Percentiles rank a stretch among this genome's conserved stretches.
Conservation (phyloP, 2,797 vertebrate genomes). For the Phylloscopus collybita region DNA sequence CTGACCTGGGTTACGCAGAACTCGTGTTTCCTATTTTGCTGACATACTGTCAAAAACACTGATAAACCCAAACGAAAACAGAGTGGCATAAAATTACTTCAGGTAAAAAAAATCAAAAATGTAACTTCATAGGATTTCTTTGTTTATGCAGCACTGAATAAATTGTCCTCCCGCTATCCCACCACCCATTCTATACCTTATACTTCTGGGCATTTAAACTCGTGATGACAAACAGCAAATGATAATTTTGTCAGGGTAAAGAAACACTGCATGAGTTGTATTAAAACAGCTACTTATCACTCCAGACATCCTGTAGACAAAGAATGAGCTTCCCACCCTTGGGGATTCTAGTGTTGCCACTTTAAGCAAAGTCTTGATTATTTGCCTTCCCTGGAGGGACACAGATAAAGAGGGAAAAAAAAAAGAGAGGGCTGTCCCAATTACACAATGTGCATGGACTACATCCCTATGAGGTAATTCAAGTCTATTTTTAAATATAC, state of each 20-base stretch:
- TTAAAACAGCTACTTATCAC: constrained; percentile 57
- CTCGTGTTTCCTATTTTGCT: background rate
- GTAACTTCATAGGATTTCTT: background rate
- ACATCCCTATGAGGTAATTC: constrained; percentile 60
- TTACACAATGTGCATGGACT: constrained; percentile 45
- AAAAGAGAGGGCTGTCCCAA: constrained; percentile 23
- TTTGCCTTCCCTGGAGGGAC: constrained; percentile 55
- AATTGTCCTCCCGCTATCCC: background rate
- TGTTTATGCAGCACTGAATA: background rate
- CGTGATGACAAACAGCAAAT: background rate
- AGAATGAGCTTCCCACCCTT: constrained; percentile 47
- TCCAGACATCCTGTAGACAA: constrained; percentile 62
- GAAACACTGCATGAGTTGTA: constrained; percentile 14
- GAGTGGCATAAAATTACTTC: background rate
- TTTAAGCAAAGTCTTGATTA: constrained; percentile 65
- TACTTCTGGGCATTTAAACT: background rate
- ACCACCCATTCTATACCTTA: background rate
- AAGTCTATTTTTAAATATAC: constrained; percentile 53
- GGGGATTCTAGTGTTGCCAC: constrained; percentile 44
- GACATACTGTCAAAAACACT: background rate
- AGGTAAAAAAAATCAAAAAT: background rate
- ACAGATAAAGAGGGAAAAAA: background rate
- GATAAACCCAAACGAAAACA: background rate
- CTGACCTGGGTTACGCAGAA: background rate
- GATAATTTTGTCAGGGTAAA: constrained; percentile 34